Evolutionary conservation across 2,888 invertebrate species (phyloP), one percentile per base, ranked within the genome.

Genomic region (Chloroclysta siterata): DNA sequence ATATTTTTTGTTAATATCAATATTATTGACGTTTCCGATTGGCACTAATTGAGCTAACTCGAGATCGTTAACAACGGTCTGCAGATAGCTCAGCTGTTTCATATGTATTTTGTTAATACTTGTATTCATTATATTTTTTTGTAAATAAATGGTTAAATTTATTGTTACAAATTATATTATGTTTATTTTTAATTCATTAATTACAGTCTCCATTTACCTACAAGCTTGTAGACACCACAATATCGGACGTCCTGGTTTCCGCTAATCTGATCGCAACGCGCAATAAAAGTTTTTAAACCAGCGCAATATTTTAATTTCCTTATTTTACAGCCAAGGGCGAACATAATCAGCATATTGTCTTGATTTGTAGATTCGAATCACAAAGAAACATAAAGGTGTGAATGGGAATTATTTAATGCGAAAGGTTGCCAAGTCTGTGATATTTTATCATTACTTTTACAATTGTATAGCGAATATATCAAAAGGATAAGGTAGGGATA

Each of bases 351-450:
- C 71, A 74, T 73, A 76, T 74, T 63, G 67, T 73, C 75, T 76
- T 76, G 79, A 80, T 81, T 79, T 80, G 79, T 78, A 76, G 71
- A 73, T 73, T 72, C 70, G 71, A 69, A 64, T 66, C 72, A 81
- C 80, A 80, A 81, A 81, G 79, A 72, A 77, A 72, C 68, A 76
- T 78, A 76, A 78, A 77, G 68, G 78, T 76, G 75, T 80, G 76
- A 79, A 82, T 77, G 75, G 73, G 72, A 78, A 78, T 80, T 74
- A 72, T 76, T 81, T 74, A 71, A 75, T 72, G 73, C 73, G 63
- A 78, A 83, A 83, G 83, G 83, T 82, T 79, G 74, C 53, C 61
- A 73, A 73, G 80, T 71, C 78, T 81, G 64, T 81, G 83, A 80
- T 82, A 82, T 81, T n/a, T 83, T 78, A 78, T 78, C 53, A 72